Conservation (phyloP, 92 coral and sea anemone species). For the Parazoanthus swiftii region DNA sequence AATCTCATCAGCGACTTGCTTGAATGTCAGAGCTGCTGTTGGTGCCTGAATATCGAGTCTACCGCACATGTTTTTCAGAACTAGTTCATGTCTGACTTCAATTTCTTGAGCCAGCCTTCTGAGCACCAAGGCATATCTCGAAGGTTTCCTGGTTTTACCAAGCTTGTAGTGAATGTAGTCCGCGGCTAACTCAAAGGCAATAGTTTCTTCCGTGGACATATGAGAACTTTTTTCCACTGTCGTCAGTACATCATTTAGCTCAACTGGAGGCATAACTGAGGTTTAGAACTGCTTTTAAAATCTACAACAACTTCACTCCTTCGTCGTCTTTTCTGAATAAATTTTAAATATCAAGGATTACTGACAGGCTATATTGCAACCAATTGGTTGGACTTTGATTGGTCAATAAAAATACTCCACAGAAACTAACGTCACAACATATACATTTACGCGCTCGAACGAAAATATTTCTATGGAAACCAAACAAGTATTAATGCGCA, state of each 20-base stretch:
- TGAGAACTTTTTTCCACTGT: conserved; percentile 30
- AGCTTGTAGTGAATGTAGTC: conserved; percentile 78
- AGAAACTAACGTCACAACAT: background rate
- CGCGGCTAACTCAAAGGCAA: conserved; percentile 71
- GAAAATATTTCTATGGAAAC: background rate
- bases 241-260: conserved; percentile 31
- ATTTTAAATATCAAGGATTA: background rate
- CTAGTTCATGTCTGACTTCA: conserved; percentile 75
- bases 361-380: background rate
- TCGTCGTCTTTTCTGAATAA: background rate
- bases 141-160: conserved; percentile 49
- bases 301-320: background rate
- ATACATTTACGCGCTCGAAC: background rate
- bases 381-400: conserved; percentile 25
- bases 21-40: conserved; percentile 53
- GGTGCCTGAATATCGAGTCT: conserved; percentile 60
- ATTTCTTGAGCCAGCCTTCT: conserved; percentile 76
- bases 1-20: conserved; percentile 77
- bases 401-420: conserved; percentile 24
- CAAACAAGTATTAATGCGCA: background rate
- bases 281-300: background rate
- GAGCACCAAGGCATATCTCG: conserved; percentile 59
- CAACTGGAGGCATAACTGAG: conserved; percentile 51
- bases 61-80: conserved; percentile 80
- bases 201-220: conserved; percentile 51